Evolutionary conservation across 1,140 invertebrate genomes (phyloP).

Genomic region (Aethina tumida): DNA sequence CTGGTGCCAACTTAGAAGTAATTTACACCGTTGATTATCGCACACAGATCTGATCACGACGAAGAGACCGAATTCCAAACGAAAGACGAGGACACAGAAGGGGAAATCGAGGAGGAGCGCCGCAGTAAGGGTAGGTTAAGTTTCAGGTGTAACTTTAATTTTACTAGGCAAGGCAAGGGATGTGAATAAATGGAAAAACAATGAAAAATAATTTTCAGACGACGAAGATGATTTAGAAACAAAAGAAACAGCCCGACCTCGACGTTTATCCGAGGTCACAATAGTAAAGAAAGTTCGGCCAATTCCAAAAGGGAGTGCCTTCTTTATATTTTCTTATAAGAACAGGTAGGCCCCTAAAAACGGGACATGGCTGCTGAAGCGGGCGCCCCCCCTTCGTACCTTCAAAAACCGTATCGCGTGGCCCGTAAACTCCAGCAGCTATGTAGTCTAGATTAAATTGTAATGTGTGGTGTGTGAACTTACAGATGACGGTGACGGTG

Average conservation of each 20-base stretch:
- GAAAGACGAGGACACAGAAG: slow-evolving; percentile 53
- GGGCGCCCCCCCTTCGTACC: neutral
- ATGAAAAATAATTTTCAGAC: slow-evolving; percentile 36
- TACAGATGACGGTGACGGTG: slow-evolving; percentile 45
- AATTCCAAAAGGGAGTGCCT: slow-evolving; percentile 85
- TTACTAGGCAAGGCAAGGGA: slow-evolving; percentile 12
- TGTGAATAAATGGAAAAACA: slow-evolving; percentile 13
- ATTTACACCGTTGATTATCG: slow-evolving; percentile 11
- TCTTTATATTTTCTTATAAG: slow-evolving; percentile 91
- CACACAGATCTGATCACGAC: slow-evolving; percentile 54
- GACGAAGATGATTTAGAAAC: slow-evolving; percentile 32
- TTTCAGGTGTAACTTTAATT: slow-evolving; percentile 3
- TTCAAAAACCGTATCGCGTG: neutral
- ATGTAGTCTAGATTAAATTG: slow-evolving; percentile 29
- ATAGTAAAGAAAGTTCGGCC: slow-evolving; percentile 81
- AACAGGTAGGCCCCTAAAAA: slow-evolving; percentile 63
- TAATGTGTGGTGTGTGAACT: slow-evolving; percentile 32
- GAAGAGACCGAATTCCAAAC: slow-evolving; percentile 63
- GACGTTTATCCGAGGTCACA: slow-evolving; percentile 85
- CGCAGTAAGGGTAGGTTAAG: slow-evolving; percentile 38
- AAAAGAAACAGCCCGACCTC: slow-evolving; percentile 61
- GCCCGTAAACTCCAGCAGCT: slow-evolving; percentile 29
- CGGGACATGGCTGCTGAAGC: slow-evolving; percentile 33
- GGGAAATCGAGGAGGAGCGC: slow-evolving; percentile 45
- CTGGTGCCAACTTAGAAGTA: neutral